phyloP scores from a whole-genome alignment of 23 tunicate genomes.

The Botrylloides violaceus region DNA sequence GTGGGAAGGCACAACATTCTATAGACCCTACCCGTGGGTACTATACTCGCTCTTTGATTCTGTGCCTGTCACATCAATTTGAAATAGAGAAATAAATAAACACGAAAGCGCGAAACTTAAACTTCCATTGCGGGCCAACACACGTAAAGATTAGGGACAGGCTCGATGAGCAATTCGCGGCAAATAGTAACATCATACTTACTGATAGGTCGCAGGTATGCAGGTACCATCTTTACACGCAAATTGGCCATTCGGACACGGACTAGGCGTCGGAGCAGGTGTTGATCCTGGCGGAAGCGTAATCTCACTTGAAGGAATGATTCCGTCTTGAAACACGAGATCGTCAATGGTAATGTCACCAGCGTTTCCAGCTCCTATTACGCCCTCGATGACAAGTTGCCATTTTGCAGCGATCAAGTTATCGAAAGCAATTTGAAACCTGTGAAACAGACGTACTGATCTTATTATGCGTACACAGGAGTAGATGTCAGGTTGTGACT shows the following conservation, averaged over 20 bases:
- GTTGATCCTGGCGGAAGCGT: constrained; percentile 74
- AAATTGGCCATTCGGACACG: constrained; percentile 60
- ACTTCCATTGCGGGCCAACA: too few species aligned
- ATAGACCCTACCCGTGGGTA: too few species aligned
- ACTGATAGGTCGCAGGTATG: constrained; percentile 30
- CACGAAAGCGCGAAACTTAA: too few species aligned
- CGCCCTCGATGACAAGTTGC: constrained; percentile 68
- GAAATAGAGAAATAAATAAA: too few species aligned
- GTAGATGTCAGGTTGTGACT: too few species aligned
- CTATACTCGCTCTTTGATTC: too few species aligned
- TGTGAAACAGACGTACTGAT: too few species aligned
- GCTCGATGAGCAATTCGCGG: too few species aligned
- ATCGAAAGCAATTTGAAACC: constrained; percentile 47
- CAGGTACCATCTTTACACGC: constrained; percentile 66
- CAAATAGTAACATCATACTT: constrained; percentile 2
- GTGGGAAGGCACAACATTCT: too few species aligned
- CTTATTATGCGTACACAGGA: too few species aligned
- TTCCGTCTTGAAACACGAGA: constrained; percentile 68
- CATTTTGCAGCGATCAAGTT: constrained; percentile 37
- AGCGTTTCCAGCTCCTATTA: constrained; percentile 53
- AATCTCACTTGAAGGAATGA: constrained; percentile 38
- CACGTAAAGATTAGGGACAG: too few species aligned
- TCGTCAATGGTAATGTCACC: constrained; percentile 89
- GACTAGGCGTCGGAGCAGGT: constrained; percentile 79
- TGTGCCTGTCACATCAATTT: too few species aligned